These are phyloP conservation scores for Agrotis clavis DNA, from an alignment of 2,888 invertebrate genomes.

Conservation along the genomic window DNA sequence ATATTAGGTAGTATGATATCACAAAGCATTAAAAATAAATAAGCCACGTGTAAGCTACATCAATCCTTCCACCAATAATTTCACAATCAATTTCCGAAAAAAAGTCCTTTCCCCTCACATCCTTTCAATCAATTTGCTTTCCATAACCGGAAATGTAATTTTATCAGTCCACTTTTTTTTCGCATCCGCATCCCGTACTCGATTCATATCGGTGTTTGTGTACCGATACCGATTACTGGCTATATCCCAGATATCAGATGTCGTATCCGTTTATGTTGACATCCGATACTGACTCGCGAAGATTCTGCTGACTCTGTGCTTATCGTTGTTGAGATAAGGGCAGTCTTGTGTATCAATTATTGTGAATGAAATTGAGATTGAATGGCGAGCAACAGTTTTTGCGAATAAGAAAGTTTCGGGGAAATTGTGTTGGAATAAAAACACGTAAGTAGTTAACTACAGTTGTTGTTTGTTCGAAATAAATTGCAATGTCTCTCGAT, in stretches of 20 bases:
- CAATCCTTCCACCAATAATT: neutral
- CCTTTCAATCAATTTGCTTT: constrained; percentile 53
- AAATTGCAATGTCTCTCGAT: neutral
- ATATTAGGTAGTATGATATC: neutral
- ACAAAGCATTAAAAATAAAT: neutral
- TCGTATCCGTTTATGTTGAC: constrained; percentile 76
- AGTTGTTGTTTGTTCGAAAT: neutral
- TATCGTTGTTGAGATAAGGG: constrained; percentile 31
- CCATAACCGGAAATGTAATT: constrained; percentile 72
- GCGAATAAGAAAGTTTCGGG: constrained; percentile 13
- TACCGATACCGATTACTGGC: constrained; percentile 47
- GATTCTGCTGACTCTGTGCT: constrained; percentile 45
- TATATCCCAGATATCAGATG: constrained; percentile 71
- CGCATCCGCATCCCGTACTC: constrained; percentile 69
- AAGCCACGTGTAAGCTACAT: neutral
- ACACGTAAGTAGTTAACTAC: neutral
- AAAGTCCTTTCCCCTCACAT: constrained; percentile 38
- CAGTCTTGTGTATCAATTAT: constrained; percentile 39
- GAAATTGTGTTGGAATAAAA: constrained; percentile 22
- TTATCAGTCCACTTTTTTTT: constrained; percentile 76
- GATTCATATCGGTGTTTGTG: constrained; percentile 56
- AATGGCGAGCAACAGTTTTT: constrained; percentile 1
- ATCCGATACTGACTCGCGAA: constrained; percentile 64
- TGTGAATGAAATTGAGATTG: constrained; percentile 46
- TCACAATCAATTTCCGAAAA: constrained; percentile 15